phyloP scores from a whole-genome alignment of 2,113 vertebrate genomes.

The Zosterops hypoxanthus region DNA sequence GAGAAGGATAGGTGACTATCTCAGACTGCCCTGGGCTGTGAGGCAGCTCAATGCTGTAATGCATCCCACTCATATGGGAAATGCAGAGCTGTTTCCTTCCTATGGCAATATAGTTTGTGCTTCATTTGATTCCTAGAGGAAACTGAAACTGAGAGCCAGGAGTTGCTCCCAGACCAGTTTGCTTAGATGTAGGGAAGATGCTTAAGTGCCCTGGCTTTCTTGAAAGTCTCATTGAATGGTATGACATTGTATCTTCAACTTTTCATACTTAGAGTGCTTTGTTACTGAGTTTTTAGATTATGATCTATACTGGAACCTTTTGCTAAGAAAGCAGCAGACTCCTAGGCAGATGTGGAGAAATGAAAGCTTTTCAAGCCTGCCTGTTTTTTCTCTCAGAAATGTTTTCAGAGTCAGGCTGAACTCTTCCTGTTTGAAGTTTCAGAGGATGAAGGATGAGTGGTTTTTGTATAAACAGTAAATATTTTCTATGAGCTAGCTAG shows the following conservation, averaged over 20 bases:
- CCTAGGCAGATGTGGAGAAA: not conserved
- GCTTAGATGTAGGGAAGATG: not conserved
- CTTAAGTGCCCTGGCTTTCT: not conserved
- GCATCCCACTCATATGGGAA: accelerated
- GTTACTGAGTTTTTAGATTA: not conserved
- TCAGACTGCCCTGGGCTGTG: accelerated
- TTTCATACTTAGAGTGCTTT: not conserved
- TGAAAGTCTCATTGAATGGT: not conserved
- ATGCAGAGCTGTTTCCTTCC: accelerated
- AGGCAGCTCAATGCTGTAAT: not conserved
- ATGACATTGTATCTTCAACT: not conserved
- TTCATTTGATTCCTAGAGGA: not conserved
- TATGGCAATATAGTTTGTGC: not conserved
- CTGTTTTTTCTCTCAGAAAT: not conserved
- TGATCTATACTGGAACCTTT: not conserved
- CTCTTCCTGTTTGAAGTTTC: not conserved
- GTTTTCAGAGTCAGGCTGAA: not conserved
- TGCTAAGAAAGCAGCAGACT: not conserved
- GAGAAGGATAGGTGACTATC: not conserved
- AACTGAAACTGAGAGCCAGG: not conserved
- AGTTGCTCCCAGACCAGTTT: not conserved
- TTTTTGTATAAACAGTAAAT: slow-evolving; percentile 18
- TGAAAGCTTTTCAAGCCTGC: not conserved
- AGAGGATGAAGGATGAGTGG: not conserved
- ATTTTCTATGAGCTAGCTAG: not conserved